Evolutionary conservation across 1,140 invertebrate species (phyloP), one percentile per base, ranked within the genome.

Genomic region (Phortica variegata): DNA sequence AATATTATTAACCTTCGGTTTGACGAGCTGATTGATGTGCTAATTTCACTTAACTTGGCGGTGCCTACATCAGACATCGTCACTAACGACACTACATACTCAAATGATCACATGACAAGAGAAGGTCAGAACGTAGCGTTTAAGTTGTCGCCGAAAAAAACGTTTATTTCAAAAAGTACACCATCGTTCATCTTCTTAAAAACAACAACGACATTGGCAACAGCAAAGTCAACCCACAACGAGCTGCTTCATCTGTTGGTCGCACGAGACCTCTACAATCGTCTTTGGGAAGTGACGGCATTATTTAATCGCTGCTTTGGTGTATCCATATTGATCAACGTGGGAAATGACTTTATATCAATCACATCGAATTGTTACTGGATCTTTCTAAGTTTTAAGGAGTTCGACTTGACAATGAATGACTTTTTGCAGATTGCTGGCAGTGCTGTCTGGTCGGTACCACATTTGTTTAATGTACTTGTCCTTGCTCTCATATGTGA

Each of bases 361-460:
- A 70, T 75, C 3, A 75, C 72, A 13, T 63, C 72, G 2, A 75
- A 70, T 44, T 75, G 68, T 31, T 75, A 74, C 41, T 74, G 68
- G 71, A 74, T 74, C 6, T 75, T 75, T 38, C 29, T 72, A 2
- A 72, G 59, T 39, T 75, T 75, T 18, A 61, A 69, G 1, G 47
- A 58, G 33, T 72, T 56, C 18, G 45, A 54, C 5, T 50, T 58
- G 8, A 55, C 57, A 1, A 54, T 52, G 0, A 41, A 36, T 1
- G 60, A 72, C n/a, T 60, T 74, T 15, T 40, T 74, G 3, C 56
- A 58, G 16, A 66, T 73, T 16, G 43, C 62, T 15, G 55, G 54
- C 23, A 74, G 65, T 39, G 47, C 55, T 1, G 32, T 74, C 2
- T 72, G 65, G 68, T 60, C 65, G 0, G 47, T 61, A 2, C 65